Base-by-base conservation (phyloP, 1,140 invertebrate species). In the Papilio glaucus region DNA sequence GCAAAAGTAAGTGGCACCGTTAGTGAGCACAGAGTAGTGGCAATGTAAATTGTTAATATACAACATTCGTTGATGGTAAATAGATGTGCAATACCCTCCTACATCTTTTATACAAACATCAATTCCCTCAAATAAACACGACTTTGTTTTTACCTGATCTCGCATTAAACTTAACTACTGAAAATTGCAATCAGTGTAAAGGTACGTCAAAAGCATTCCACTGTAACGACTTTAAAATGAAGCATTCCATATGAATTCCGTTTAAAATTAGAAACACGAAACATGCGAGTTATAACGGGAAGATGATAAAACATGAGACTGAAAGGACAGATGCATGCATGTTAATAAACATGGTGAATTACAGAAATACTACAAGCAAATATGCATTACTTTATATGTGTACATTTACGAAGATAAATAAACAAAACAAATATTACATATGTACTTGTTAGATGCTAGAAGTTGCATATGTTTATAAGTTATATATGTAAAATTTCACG, bases 301-400 rank as follows among this genome's bases (percentile, higher is more conserved):
- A 24, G 49, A 53, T 13, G 39, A 41, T 21, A 53, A 24, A 53
- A 53, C 49, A 24, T 10, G 49, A 24, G 18, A 53, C 18, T 6
- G 18, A 53, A 26, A 53, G 49, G 49, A 53, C 49, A 53, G 21
- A 53, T 53, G 21, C 21, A 15, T 53, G 21, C n/a, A 53, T 53
- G 49, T 26, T 53, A 53, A 53, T 26, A 53, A 53, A 53, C 49
- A 53, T 24, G 24, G 18, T 24, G 49, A 53, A 53, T 21, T 53
- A 53, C 49, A 53, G 49, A 53, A 53, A 53, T 53, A 53, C 49
- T 24, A 24, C 49, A 53, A 53, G 49, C 49, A 53, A 53, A 53
- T 53, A 53, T 53, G 49, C 49, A 49, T 18, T 18, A 49, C 45
- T 53, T 53, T 53, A 53, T 13, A 53, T 53, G 18, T 26, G 49